Conservation (phyloP, 1,140 invertebrate genomes). For the Platyscapa corneri region DNA sequence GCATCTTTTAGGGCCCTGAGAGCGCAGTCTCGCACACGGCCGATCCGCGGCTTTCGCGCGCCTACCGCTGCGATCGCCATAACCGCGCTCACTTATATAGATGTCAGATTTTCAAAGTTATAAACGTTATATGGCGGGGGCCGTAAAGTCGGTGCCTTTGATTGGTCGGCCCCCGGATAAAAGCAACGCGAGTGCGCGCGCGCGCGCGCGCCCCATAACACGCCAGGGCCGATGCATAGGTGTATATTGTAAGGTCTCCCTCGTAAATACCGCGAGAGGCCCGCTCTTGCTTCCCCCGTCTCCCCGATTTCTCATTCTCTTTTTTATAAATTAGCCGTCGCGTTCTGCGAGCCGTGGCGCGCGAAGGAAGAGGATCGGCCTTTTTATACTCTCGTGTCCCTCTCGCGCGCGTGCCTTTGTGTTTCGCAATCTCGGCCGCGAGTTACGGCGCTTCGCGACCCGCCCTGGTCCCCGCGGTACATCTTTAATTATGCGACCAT, state of each 20-base stretch:
- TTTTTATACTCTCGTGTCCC: too few relatives aligned
- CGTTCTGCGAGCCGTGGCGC: too few relatives aligned
- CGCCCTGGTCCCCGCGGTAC: too few relatives aligned
- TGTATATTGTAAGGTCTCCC: background rate
- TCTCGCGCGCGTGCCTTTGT: background rate
- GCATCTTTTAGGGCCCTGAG: constrained; percentile 6
- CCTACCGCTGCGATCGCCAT: constrained; percentile 9
- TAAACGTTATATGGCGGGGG: constrained; percentile 45
- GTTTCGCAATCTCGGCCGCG: background rate
- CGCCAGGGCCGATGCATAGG: background rate
- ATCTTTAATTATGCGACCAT: too few relatives aligned
- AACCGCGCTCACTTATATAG: constrained; percentile 43
- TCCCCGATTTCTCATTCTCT: background rate
- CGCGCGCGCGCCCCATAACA: background rate
- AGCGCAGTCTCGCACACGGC: background rate
- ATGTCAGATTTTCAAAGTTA: constrained; percentile 51
- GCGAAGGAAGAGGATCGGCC: background rate
- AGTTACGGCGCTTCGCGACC: too few relatives aligned
- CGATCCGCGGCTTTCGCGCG: constrained; percentile 6
- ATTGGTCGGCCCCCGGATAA: constrained; percentile 19
- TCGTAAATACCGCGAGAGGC: constrained; percentile 47
- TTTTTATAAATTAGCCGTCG: constrained; percentile 40
- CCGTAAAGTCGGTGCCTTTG: constrained; percentile 51
- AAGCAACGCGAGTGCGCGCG: background rate
- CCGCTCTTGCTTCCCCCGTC: background rate